A percentile compares a stretch with the other conserved stretches of the same genome.
These are phyloP conservation scores for Ameiurus melas DNA, from an alignment of 2,113 vertebrate genomes.

Conservation along the genomic window DNA sequence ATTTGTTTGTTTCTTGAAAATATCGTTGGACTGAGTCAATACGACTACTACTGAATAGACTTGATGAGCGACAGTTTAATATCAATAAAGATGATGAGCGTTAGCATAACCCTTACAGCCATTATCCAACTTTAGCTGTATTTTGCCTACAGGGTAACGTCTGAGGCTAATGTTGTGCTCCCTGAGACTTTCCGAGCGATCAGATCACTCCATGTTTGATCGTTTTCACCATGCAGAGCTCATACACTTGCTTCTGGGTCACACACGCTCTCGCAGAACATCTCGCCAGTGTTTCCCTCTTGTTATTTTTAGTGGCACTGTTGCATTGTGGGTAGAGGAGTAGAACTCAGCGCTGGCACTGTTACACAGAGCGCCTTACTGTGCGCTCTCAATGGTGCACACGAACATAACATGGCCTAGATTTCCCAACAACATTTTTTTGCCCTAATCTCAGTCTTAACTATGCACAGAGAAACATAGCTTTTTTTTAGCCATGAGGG, in stretches of 20 bases:
- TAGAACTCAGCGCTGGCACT: slow-evolving; percentile 45
- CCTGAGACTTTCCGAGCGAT: slow-evolving; percentile 28
- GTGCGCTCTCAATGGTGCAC: slow-evolving; percentile 33
- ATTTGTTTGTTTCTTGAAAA: slow-evolving; percentile 46
- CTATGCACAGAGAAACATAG: slow-evolving; percentile 12
- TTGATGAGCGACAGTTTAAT: slow-evolving; percentile 33
- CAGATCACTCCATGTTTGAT: slow-evolving; percentile 39
- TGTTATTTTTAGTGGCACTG: slow-evolving; percentile 55
- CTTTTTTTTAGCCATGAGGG: slow-evolving; percentile 25
- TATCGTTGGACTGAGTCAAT: slow-evolving; percentile 21
- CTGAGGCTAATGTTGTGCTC: slow-evolving; percentile 33
- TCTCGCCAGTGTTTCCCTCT: slow-evolving; percentile 48
- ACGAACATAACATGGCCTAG: slow-evolving; percentile 44
- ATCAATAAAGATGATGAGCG: neutral
- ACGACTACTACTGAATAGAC: slow-evolving; percentile 38
- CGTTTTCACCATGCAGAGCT: slow-evolving; percentile 26
- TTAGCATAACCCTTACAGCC: neutral
- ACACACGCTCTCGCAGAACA: slow-evolving; percentile 43
- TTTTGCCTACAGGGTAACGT: slow-evolving; percentile 43
- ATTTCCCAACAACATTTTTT: slow-evolving; percentile 43
- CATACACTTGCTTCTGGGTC: slow-evolving; percentile 49
- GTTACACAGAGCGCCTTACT: slow-evolving; percentile 41
- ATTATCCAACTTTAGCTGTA: slow-evolving; percentile 8
- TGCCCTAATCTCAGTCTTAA: slow-evolving; percentile 22
- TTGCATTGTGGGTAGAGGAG: slow-evolving; percentile 57